Percentiles rank a stretch among this genome's conserved stretches.
Conservation (phyloP, 2,113 vertebrate genomes). For the Lepisosteus oculatus region DNA sequence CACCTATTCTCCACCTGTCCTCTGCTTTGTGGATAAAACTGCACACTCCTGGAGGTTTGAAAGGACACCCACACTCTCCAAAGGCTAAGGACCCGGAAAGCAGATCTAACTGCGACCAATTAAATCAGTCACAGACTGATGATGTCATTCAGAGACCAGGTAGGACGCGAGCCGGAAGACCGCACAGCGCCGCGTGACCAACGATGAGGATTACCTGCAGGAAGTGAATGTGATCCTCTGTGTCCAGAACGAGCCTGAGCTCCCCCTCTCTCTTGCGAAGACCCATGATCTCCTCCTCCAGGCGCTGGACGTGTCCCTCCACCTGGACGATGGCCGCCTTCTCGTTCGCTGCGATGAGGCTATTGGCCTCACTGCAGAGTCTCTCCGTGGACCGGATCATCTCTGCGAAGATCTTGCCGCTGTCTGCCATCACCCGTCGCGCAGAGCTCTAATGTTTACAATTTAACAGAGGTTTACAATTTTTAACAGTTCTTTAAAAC, state of each 20-base stretch:
- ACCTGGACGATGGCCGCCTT: slow-evolving; percentile 66
- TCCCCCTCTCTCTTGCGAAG: slow-evolving; percentile 62
- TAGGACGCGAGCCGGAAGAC: no score
- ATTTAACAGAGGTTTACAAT: no score
- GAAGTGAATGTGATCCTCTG: slow-evolving; percentile 48
- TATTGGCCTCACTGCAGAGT: slow-evolving; percentile 65
- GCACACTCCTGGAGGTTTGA: no score
- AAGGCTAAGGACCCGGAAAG: no score
- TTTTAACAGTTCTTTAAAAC: no score
- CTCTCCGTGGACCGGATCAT: slow-evolving; percentile 69
- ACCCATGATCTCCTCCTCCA: slow-evolving; percentile 68
- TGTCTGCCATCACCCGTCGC: slow-evolving; percentile 59
- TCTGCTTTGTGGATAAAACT: no score
- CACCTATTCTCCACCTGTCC: no score
- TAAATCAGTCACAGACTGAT: no score
- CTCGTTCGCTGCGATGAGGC: slow-evolving; percentile 67
- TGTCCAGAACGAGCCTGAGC: slow-evolving; percentile 54
- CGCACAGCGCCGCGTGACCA: no score
- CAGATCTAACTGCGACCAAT: no score
- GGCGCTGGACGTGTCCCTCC: slow-evolving; percentile 61
- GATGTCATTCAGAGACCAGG: no score
- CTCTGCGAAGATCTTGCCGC: slow-evolving; percentile 68
- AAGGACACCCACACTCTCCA: no score
- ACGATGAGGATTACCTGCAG: slow-evolving; percentile 52
- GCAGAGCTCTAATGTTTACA: slow-evolving; percentile 45